Conservation (phyloP, 2,888 invertebrate species). For the Eurytoma californica region DNA sequence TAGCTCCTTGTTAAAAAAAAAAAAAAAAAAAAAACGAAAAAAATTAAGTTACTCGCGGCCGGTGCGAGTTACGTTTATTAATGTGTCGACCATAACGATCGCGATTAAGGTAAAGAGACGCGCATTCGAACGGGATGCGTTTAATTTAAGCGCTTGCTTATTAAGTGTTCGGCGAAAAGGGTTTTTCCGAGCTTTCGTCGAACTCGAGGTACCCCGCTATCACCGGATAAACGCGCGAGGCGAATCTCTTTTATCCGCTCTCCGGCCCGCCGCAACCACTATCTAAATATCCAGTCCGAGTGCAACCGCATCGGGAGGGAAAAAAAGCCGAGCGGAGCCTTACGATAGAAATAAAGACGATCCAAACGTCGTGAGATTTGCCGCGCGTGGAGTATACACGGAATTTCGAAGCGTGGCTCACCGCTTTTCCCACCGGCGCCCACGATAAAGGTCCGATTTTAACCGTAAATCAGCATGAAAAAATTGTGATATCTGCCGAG, state of each 20-base stretch:
- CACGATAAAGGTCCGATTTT: constrained; percentile 42
- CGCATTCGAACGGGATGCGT: no score
- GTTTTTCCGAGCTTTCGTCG: no score
- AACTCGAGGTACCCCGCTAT: no score
- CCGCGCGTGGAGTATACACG: neutral
- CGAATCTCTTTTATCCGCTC: constrained; percentile 1
- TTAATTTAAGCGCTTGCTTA: no score
- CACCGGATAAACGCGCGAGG: constrained; percentile 16
- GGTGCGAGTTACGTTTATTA: no score
- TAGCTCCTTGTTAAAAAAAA: no score
- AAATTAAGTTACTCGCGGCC: no score
- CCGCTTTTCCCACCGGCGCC: constrained; percentile 35
- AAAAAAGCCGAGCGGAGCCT: neutral
- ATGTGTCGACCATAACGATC: no score
- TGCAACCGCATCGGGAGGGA: constrained; percentile 6
- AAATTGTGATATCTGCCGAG: no score
- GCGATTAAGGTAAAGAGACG: no score
- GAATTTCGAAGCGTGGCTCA: constrained; percentile 39
- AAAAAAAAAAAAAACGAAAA: no score
- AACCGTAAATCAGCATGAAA: constrained; percentile 38
- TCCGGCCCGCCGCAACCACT: neutral
- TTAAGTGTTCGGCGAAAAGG: no score
- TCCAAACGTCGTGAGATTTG: constrained; percentile 26
- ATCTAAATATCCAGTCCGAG: constrained; percentile 35
- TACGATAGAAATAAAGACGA: constrained; percentile 4